These are phyloP conservation scores for Mixornis gularis DNA, from an alignment of 2,113 vertebrate species.

Conservation along the genomic window DNA sequence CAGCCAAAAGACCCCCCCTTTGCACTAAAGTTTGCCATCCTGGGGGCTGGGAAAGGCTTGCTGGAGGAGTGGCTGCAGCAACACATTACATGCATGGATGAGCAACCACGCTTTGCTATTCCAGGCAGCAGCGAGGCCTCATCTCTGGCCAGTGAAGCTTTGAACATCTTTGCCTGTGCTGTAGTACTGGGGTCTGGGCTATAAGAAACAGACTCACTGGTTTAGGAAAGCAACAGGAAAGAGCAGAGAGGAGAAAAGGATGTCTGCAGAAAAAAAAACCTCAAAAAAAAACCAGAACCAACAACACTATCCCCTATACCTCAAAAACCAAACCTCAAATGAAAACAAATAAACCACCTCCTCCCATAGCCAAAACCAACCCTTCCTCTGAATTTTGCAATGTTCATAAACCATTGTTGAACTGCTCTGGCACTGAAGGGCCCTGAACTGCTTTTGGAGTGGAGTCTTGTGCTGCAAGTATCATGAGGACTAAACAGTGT, in stretches of 20 bases:
- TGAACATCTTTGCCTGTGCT: background rate
- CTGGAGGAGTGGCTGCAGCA: background rate
- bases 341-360: background rate
- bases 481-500: background rate
- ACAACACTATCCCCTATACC: background rate
- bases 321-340: background rate
- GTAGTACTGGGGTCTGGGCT: accelerated
- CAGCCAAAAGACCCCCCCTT: background rate
- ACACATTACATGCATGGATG: background rate
- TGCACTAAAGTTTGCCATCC: background rate
- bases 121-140: background rate
- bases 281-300: background rate
- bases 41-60: background rate
- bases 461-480: background rate
- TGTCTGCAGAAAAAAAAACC: background rate
- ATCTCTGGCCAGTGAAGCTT: background rate
- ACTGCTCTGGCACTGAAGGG: background rate
- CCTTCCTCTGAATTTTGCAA: background rate
- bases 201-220: background rate
- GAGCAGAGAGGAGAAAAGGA: background rate
- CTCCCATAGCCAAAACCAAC: background rate
- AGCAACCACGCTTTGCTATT: constrained; percentile 9
- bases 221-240: background rate
- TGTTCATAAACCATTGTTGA: background rate
- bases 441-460: background rate